phyloP scores from a whole-genome alignment of 1,140 invertebrate species.

The Muscidifurax raptorellus region DNA sequence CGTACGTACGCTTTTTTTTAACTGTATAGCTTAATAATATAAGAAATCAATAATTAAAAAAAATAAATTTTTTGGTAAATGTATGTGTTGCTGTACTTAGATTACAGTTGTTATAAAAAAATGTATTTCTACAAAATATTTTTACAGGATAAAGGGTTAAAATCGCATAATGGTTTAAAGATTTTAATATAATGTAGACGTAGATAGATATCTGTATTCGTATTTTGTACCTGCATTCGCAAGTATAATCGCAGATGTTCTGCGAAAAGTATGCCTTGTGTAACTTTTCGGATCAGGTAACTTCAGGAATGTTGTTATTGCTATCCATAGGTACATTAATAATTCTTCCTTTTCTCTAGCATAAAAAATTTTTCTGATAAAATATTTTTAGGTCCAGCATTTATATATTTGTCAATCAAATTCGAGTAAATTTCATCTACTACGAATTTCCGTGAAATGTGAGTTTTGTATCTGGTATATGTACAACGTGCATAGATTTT shows the following conservation, averaged over 20 bases:
- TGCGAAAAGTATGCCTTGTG: not conserved
- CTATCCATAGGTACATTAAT: not conserved
- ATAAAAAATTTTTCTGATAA: not conserved
- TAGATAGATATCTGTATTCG: too few relatives aligned
- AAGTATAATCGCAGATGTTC: not conserved
- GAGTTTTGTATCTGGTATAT: not conserved
- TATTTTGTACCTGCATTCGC: conserved; percentile 16
- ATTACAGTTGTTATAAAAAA: too few relatives aligned
- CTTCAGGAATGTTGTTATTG: not conserved
- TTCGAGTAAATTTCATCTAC: not conserved
- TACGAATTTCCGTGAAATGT: not conserved
- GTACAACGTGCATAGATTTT: too few relatives aligned
- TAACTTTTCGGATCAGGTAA: not conserved
- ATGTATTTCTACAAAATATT: too few relatives aligned
- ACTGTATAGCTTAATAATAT: too few relatives aligned
- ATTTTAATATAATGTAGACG: too few relatives aligned
- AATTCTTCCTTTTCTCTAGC: not conserved
- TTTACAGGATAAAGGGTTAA: too few relatives aligned
- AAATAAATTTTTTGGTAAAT: too few relatives aligned
- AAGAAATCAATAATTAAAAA: too few relatives aligned
- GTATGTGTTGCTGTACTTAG: too few relatives aligned
- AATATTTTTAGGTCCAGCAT: not conserved
- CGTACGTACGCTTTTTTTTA: too few relatives aligned
- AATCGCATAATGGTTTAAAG: too few relatives aligned
- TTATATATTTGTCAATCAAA: conserved; percentile 1